These are phyloP conservation scores for Diplazon laetatorius DNA, from an alignment of 2,888 invertebrate genomes.

Conservation along the genomic window DNA sequence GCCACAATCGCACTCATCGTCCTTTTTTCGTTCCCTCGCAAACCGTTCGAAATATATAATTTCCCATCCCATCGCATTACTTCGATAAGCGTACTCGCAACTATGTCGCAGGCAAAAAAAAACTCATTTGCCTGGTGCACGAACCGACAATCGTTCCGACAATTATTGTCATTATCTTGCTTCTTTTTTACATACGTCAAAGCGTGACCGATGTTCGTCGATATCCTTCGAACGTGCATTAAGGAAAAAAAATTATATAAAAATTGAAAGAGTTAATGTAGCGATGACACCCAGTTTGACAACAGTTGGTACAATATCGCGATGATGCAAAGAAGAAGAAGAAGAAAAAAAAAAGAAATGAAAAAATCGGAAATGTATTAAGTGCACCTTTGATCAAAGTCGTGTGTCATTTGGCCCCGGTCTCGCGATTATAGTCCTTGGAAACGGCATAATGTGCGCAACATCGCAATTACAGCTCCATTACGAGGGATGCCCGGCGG, in stretches of 20 bases:
- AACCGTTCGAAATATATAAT: conserved; percentile 5
- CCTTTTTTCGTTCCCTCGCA: neutral
- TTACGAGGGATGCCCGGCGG: conserved; percentile 54
- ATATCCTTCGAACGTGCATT: too few species aligned
- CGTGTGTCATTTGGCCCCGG: conserved; percentile 7
- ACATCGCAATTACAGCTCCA: conserved; percentile 63
- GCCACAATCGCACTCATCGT: too few species aligned
- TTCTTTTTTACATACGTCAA: too few species aligned
- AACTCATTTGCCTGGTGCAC: neutral
- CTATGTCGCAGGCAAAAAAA: neutral
- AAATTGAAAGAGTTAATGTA: too few species aligned
- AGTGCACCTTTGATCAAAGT: neutral
- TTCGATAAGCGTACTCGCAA: neutral
- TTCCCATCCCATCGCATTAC: neutral
- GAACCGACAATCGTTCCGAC: neutral
- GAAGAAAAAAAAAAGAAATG: too few species aligned
- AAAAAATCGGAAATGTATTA: too few species aligned
- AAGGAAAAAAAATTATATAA: too few species aligned
- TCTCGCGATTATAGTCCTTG: neutral
- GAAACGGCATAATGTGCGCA: conserved; percentile 36
- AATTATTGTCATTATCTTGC: too few species aligned
- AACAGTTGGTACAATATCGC: neutral
- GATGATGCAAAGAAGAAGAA: conserved; percentile 14
- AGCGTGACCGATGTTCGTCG: too few species aligned
- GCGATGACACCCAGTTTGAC: too few species aligned